A percentile compares a stretch with the other conserved stretches of the same genome.
These are phyloP conservation scores for Cladopsammia gracilis DNA, from an alignment of 64 coral and sea anemone genomes.

Conservation along the genomic window DNA sequence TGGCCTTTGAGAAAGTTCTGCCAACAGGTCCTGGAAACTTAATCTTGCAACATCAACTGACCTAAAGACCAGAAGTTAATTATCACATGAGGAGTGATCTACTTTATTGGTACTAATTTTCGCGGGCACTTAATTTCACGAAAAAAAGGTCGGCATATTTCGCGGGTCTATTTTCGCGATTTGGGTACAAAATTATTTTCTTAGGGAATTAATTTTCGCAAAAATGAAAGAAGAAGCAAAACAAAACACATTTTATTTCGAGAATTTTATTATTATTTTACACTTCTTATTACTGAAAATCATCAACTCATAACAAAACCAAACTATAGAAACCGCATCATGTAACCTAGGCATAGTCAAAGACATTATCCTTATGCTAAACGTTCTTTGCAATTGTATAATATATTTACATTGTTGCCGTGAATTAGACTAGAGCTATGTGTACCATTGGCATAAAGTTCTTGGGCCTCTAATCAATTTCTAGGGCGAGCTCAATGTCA, in stretches of 20 bases:
- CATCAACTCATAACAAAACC: constrained; percentile 26
- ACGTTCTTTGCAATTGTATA: constrained; percentile 31
- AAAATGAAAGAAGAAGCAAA: not conserved
- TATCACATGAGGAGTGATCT: not conserved
- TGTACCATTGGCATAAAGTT: constrained; percentile 67
- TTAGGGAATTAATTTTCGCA: constrained; percentile 22
- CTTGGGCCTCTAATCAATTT: constrained; percentile 57
- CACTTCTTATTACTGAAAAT: constrained; percentile 4
- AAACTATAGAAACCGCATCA: constrained; percentile 57
- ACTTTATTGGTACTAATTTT: no score
- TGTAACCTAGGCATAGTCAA: constrained; percentile 26
- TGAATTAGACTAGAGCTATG: constrained; percentile 24
- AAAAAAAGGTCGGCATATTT: constrained; percentile 25
- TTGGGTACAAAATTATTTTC: constrained; percentile 22
- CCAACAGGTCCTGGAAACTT: constrained; percentile 79
- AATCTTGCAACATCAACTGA: constrained; percentile 59
- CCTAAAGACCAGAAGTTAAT: not conserved
- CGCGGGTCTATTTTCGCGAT: not conserved
- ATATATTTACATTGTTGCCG: constrained; percentile 15
- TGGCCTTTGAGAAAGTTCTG: constrained; percentile 79
- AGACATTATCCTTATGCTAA: constrained; percentile 48
- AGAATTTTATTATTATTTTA: not conserved
- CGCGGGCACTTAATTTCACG: not conserved
- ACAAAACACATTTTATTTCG: not conserved
- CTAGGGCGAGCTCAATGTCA: constrained; percentile 32